Base-by-base conservation (phyloP, 2,888 invertebrate genomes). In the Lucinisca nassula region DNA sequence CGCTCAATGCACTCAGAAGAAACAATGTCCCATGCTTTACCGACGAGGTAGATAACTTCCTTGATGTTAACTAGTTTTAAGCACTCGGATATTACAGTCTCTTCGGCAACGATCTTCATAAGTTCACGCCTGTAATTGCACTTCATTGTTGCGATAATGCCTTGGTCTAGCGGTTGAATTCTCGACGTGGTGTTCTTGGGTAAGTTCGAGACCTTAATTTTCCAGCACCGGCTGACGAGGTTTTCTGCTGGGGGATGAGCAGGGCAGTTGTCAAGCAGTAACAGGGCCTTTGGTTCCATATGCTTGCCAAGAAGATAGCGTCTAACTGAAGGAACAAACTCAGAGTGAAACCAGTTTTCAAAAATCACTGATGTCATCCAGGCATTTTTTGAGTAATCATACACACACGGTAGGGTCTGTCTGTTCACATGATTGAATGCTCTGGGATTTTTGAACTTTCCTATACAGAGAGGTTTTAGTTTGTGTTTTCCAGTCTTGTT, bases 401-500 rank as follows among this genome's bases (percentile, higher is more conserved):
- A 78, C 1, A 8, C 14, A 21, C 4, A 21, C 27, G 78, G 78
- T 24, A 78, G 24, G 3, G 35, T 78, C 14, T n/a, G n/a, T 74
- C 76, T 77, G 73, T 82, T 85, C 17, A 85, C 38, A 21, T 77
- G 76, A 51, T 82, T 51, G 37, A 85, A 82, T 40, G 73, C 55
- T 14, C 82, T 30, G 1, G 74, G 78, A 8, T 82, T 78, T 4
- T 67, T 17, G 58, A 73, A 85, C 72, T 84, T 86, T 4, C 87
- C 84, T 21, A 87, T 87, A 35, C 77, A 40, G 6, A 89, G 85
- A 17, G 89, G 87, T 17, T 82, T 40, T 10, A 87, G 32, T 37
- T 87, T 89, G 82, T 89, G 87, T 4, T 6, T 73, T 0, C 84
- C 87, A 21, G 84, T 79, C 55, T 79, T 82, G 70, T 89, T 89